Evolutionary conservation across 2,797 vertebrate genomes (phyloP), one percentile per base, ranked within the genome.

Genomic region (Hirundo rustica): DNA sequence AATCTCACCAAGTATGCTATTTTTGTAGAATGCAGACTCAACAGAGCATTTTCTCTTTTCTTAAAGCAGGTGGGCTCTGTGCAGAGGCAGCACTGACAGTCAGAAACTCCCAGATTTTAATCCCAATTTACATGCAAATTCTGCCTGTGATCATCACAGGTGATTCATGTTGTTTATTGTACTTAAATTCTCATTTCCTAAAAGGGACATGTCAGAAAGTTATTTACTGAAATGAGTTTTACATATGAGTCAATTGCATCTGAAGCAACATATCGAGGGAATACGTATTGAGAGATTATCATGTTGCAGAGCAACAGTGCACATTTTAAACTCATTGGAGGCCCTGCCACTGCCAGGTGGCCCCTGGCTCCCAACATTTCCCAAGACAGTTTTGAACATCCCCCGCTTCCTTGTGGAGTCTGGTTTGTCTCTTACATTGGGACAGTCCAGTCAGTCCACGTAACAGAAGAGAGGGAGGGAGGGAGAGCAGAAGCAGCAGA

Each of bases 241-340:
- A 66, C 60, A 60, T 36, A 61, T 65, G 68, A 87, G 57, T 48
- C 50, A 36, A 7, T 45, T 87, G 20, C 53, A 25, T 87, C 81
- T 85, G 26, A 20, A 89, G 61, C 34, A 72, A 50, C 9, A 29
- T 23, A 25, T 6, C 50, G 60, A 74, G 45, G 42, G 53, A 55
- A 60, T 38, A 36, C 16, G 14, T n/a, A 66, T 0, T 45, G 48
- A 76, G 55, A 73, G 30, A 60, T 79, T 16, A 48, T 27, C 22
- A 13, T 2, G 21, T 38, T 0, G 0, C 57, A 44, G 16, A 51
- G 57, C 61, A 82, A 10, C 42, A 73, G 29, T 2, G 11, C 40
- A 14, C 0, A 0, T 74, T 94, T 89, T 50, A 42, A 95, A 54
- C 8, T 53, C 36, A 5, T 5, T 17, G 60, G 17, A 1, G 3